Evolutionary conservation across 2,888 invertebrate genomes (phyloP).

Genomic region (Abrostola triplasia): DNA sequence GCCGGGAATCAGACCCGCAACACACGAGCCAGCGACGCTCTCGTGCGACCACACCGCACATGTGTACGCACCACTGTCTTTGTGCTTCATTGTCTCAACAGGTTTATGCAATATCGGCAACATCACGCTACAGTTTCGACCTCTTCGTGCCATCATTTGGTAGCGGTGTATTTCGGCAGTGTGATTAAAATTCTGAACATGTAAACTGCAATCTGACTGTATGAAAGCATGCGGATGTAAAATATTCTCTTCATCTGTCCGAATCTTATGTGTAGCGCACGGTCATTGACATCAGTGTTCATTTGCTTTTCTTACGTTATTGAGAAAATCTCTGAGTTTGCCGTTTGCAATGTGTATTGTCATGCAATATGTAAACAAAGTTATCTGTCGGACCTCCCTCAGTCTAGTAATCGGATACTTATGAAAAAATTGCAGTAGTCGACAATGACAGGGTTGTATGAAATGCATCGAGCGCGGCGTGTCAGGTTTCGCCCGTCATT

Average conservation of each 20-base stretch:
- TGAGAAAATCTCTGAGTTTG: conserved; percentile 36
- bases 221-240: conserved; percentile 53
- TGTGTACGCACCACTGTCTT: conserved; percentile 65
- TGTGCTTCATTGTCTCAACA: conserved; percentile 62
- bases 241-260: conserved; percentile 50
- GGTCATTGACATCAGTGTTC: conserved; percentile 52
- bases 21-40: conserved; percentile 60
- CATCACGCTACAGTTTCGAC: conserved; percentile 39
- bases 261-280: conserved; percentile 47
- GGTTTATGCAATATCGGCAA: conserved; percentile 54
- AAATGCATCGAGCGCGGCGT: conserved; percentile 43
- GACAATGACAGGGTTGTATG: conserved; percentile 35
- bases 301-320: conserved; percentile 51
- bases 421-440: conserved; percentile 45
- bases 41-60: conserved; percentile 67
- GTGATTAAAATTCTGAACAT: conserved; percentile 56
- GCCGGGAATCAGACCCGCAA: conserved; percentile 79
- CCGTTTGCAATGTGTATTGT: conserved; percentile 32
- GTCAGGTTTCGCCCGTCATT: conserved; percentile 50
- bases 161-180: conserved; percentile 27
- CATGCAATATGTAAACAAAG: conserved; percentile 32
- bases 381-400: conserved; percentile 52
- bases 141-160: conserved; percentile 34
- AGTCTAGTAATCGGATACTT: conserved; percentile 42
- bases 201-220: conserved; percentile 44